Evolutionary conservation across 2,888 invertebrate species (phyloP), one percentile per base, ranked within the genome.

Genomic region (Diploptera punctata): DNA sequence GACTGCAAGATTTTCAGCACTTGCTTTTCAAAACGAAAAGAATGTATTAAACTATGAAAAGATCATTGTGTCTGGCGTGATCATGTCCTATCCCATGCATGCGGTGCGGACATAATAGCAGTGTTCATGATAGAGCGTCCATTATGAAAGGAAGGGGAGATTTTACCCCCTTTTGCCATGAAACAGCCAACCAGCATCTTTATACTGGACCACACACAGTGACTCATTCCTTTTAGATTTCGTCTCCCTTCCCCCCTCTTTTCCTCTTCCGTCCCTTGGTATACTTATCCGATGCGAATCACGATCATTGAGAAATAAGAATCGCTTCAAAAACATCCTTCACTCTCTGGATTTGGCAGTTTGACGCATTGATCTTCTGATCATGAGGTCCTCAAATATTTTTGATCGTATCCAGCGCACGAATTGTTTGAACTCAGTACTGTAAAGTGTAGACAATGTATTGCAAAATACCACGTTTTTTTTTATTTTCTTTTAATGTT

Each of bases 1-100:
- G 24, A 21, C 18, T n/a, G 19, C 18, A n/a, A n/a, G 5, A 47
- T 47, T 9, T 2, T 47, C 47, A 19, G 19, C 19, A 19, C 3
- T 47, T 47, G 18, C 19, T 18, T 19, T 47, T 47, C 19, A 47
- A 18, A 47, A 47, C 47, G 47, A 47, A 19, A 9, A 18, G n/a
- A n/a, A 5, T 4, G 18, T 5, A 47, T 47, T 47, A 9, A 47
- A 47, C 24, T 19, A 52, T 52, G 52, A 24, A 24, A 21, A 52
- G 52, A 24, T 24, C n/a, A 52, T 52, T 52, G 52, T 52, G 52
- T 52, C 24, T 21, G 24, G 52, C 52, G 52, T 52, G 52, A 9
- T 24, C 52, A 13, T 13, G 52, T 52, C 52, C 52, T 13, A 52
- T 1, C 18, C 18, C n/a, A n/a, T 7, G 5, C 47, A 47, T 10